Evolutionary conservation across 2,797 vertebrate species (phyloP).

Genomic region (Allobates femoralis): DNA sequence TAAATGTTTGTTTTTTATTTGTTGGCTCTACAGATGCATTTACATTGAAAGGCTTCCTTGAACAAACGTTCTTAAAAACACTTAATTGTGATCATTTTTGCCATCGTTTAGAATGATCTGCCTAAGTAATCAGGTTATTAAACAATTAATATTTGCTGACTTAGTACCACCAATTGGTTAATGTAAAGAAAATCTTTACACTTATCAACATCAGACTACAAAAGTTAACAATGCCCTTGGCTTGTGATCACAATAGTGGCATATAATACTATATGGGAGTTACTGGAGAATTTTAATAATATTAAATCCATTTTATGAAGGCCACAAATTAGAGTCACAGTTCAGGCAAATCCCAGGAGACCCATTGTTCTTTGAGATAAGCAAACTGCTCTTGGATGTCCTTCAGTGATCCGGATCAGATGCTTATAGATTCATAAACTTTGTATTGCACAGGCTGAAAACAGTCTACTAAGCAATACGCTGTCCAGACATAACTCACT

Average conservation of each 20-base stretch:
- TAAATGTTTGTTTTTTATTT: neutral
- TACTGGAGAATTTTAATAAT: slow-evolving; percentile 51
- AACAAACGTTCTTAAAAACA: too few species aligned
- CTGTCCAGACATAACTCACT: slow-evolving; percentile 49
- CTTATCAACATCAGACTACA: neutral
- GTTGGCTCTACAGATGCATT: too few species aligned
- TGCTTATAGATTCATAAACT: slow-evolving; percentile 60
- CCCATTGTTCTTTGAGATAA: slow-evolving; percentile 57
- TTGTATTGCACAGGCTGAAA: slow-evolving; percentile 45
- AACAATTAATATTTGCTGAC: too few species aligned
- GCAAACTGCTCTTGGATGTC: slow-evolving; percentile 59
- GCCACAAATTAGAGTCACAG: slow-evolving; percentile 45
- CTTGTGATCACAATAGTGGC: slow-evolving; percentile 19
- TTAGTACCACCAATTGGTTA: too few species aligned
- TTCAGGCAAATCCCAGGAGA: slow-evolving; percentile 39
- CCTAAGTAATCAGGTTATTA: too few species aligned
- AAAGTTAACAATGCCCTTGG: slow-evolving; percentile 46
- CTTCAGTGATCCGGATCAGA: slow-evolving; percentile 56
- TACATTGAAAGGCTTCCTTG: too few species aligned
- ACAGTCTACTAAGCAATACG: slow-evolving; percentile 59
- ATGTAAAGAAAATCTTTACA: too few species aligned
- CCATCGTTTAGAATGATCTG: too few species aligned
- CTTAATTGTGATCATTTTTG: too few species aligned
- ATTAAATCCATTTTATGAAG: slow-evolving; percentile 7
- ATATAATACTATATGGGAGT: slow-evolving; percentile 2